These are phyloP conservation scores for Hydriomena furcata DNA, from an alignment of 2,888 invertebrate species.

Conservation along the genomic window DNA sequence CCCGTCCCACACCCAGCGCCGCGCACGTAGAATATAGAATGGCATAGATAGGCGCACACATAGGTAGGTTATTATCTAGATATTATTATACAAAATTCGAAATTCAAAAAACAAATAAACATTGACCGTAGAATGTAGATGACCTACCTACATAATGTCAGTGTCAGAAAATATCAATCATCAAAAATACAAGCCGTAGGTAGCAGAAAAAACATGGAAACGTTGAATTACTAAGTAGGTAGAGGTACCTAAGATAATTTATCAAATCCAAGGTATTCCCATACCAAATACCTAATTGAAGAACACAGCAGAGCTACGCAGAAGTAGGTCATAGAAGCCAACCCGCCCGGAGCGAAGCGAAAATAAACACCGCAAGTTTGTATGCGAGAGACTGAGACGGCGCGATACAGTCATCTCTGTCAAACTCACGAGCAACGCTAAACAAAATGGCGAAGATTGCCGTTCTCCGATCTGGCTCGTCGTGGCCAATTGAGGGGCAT, in stretches of 20 bases:
- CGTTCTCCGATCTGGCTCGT: slow-evolving; percentile 37
- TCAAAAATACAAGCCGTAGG: too few species aligned
- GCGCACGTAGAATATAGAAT: too few species aligned
- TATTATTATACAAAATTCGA: too few species aligned
- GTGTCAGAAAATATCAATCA: too few species aligned
- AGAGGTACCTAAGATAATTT: not conserved
- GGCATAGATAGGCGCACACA: too few species aligned
- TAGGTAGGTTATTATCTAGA: not conserved
- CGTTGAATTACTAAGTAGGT: too few species aligned
- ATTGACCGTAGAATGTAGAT: too few species aligned
- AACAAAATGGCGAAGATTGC: slow-evolving; percentile 68
- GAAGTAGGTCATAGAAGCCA: slow-evolving; percentile 21
- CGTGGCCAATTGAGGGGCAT: slow-evolving; percentile 26
- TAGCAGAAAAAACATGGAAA: too few species aligned
- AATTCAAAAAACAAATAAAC: too few species aligned
- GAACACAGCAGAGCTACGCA: slow-evolving; percentile 20
- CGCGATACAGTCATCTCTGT: slow-evolving; percentile 44
- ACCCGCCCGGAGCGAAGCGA: not conserved
- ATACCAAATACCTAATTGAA: slow-evolving; percentile 3
- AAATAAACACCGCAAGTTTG: slow-evolving; percentile 2
- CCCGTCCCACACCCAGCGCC: too few species aligned
- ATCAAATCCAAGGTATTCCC: not conserved
- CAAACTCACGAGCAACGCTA: slow-evolving; percentile 51
- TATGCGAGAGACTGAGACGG: slow-evolving; percentile 15
- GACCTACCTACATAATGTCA: slow-evolving; percentile 10